A percentile compares a stretch with the other conserved stretches of the same genome.
These are phyloP conservation scores for Thamnaconus septentrionalis DNA, from an alignment of 2,113 vertebrate genomes.

Conservation along the genomic window DNA sequence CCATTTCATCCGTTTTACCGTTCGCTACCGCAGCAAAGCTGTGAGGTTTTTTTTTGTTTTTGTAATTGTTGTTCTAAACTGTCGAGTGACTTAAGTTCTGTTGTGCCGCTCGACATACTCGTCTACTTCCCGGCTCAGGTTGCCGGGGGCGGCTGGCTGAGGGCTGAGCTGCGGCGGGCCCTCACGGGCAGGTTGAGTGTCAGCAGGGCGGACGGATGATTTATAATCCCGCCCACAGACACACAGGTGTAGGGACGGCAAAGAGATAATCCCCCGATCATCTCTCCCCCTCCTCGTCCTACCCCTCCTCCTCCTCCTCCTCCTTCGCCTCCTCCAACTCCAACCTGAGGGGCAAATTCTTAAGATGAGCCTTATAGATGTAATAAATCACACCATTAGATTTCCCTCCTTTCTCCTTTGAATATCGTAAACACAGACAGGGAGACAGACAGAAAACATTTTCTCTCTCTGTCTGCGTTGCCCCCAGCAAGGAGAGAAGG, in stretches of 20 bases:
- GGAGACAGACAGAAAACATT: constrained; percentile 3
- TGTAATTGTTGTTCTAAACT: too few relatives aligned
- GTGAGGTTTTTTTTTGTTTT: not conserved
- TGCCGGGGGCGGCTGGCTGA: too few relatives aligned
- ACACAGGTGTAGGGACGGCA: constrained; percentile 14
- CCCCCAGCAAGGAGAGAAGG: constrained; percentile 31
- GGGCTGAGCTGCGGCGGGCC: too few relatives aligned
- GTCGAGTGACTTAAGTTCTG: too few relatives aligned
- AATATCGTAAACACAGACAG: constrained; percentile 9
- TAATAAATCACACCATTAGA: constrained; percentile 45
- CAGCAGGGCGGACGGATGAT: constrained; percentile 7
- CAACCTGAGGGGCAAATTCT: constrained; percentile 8
- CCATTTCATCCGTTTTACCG: too few relatives aligned
- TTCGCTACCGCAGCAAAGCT: too few relatives aligned
- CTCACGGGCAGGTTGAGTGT: not conserved
- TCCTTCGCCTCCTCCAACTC: too few relatives aligned
- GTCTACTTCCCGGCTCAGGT: too few relatives aligned
- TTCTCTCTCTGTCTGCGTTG: constrained; percentile 1
- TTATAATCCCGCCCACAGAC: constrained; percentile 9
- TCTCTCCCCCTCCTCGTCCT: constrained; percentile 38
- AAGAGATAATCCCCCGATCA: constrained; percentile 45
- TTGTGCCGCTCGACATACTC: too few relatives aligned
- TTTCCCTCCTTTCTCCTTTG: constrained; percentile 16
- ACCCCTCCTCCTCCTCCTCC: constrained; percentile 11
- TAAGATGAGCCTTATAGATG: constrained; percentile 5